Evolutionary conservation across 2,113 vertebrate genomes (phyloP).

Genomic region (Pituophis catenifer): DNA sequence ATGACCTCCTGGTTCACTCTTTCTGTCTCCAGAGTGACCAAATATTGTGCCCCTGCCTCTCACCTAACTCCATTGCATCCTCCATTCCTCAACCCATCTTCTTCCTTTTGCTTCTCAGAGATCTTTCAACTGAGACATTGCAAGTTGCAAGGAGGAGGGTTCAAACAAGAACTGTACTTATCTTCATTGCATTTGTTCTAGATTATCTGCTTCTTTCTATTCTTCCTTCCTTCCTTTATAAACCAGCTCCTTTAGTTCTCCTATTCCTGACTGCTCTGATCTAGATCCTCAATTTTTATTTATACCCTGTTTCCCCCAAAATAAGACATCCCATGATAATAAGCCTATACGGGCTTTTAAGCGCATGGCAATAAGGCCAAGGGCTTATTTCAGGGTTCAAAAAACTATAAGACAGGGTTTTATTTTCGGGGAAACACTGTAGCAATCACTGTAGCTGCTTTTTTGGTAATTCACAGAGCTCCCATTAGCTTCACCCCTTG

Average conservation of each 20-base stretch:
- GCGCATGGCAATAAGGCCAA: too few species aligned
- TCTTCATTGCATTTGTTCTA: background rate
- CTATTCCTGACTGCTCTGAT: background rate
- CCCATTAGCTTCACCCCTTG: background rate
- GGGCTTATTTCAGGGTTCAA: too few species aligned
- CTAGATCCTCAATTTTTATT: background rate
- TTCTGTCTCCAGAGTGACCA: background rate
- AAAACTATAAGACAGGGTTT: too few species aligned
- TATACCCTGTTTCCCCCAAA: background rate
- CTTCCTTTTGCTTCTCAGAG: background rate
- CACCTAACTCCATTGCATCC: background rate
- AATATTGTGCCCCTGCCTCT: background rate
- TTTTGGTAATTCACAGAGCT: background rate
- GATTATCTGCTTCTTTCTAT: background rate
- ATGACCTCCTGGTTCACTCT: background rate
- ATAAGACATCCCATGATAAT: too few species aligned
- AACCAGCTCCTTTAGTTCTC: background rate
- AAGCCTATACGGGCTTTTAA: too few species aligned
- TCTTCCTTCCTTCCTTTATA: background rate
- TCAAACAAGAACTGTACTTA: background rate
- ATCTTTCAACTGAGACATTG: background rate
- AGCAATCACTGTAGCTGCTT: background rate
- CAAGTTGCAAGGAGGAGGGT: background rate
- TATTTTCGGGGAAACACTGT: too few species aligned
- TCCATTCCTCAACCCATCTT: background rate